Evolutionary conservation across 37 sponge, comb jelly and placozoan genomes (phyloP).

Genomic region (Beroe forskalii): DNA sequence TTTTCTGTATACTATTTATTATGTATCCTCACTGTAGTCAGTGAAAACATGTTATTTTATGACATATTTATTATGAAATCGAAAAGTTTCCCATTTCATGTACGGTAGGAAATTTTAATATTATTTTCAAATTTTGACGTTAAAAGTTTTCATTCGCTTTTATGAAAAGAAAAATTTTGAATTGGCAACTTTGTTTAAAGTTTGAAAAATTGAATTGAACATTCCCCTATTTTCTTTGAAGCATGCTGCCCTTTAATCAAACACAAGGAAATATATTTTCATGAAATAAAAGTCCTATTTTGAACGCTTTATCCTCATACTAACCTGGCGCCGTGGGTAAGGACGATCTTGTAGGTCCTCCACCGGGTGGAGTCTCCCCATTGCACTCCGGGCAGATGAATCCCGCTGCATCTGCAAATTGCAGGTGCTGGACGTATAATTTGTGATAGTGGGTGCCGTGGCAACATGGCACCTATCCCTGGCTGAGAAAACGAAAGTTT

Average conservation of each 20-base stretch:
- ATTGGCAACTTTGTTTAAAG: too few relatives aligned
- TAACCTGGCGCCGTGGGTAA: conserved; percentile 40
- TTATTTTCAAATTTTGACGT: too few relatives aligned
- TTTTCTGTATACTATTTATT: too few relatives aligned
- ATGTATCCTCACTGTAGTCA: not conserved
- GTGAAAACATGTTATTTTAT: too few relatives aligned
- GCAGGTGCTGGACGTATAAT: conserved; percentile 23
- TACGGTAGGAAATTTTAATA: too few relatives aligned
- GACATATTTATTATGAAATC: too few relatives aligned
- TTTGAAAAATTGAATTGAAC: too few relatives aligned
- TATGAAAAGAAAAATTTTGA: too few relatives aligned
- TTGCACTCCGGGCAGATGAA: conserved; percentile 53
- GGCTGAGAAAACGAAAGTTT: not conserved
- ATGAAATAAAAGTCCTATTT: not conserved
- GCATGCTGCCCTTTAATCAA: too few relatives aligned
- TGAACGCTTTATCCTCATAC: not conserved
- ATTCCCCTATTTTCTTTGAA: too few relatives aligned
- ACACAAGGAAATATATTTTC: conserved; percentile 17
- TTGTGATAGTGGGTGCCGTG: conserved; percentile 58
- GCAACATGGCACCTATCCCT: conserved; percentile 43
- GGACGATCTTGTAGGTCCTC: conserved; percentile 44
- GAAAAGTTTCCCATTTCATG: too few relatives aligned
- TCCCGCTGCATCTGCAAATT: conserved; percentile 4
- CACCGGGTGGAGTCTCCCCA: conserved; percentile 53
- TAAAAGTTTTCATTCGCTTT: too few relatives aligned